These are phyloP conservation scores for Papilio dardanus DNA, from an alignment of 1,140 invertebrate genomes.

Conservation along the genomic window DNA sequence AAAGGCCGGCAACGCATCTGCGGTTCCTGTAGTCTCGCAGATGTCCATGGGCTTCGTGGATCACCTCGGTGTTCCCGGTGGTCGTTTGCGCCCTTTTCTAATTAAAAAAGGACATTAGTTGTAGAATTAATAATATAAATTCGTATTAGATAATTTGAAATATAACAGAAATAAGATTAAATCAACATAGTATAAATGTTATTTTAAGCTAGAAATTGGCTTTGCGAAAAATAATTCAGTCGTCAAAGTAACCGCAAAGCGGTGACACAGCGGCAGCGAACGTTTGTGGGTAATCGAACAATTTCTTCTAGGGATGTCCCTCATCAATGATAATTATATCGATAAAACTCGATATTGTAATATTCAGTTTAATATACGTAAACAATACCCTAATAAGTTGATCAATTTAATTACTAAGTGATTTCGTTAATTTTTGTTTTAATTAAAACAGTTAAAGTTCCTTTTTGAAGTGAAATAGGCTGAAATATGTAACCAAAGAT, in stretches of 20 bases:
- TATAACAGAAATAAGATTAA: neutral
- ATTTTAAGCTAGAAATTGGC: neutral
- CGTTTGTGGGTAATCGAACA: constrained; percentile 30
- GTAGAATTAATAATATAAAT: no score
- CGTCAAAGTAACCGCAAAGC: constrained; percentile 27
- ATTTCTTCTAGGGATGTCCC: constrained; percentile 28
- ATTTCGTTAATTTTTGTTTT: no score
- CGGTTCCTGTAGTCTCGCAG: no score
- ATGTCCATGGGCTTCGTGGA: no score
- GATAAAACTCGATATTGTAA: neutral
- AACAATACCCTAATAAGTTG: neutral
- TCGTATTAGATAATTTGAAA: neutral
- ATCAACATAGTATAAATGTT: neutral
- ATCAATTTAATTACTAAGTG: no score
- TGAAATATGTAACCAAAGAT: no score
- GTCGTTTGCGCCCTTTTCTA: no score
- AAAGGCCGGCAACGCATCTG: no score
- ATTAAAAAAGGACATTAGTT: no score
- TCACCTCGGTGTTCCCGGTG: no score
- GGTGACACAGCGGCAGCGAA: neutral
- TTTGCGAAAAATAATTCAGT: constrained; percentile 15
- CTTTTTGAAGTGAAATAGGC: no score
- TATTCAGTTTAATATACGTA: neutral
- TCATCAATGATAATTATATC: neutral
- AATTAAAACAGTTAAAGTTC: no score